Conservation (phyloP, 2,113 vertebrate species). For the Myotis davidii region DNA sequence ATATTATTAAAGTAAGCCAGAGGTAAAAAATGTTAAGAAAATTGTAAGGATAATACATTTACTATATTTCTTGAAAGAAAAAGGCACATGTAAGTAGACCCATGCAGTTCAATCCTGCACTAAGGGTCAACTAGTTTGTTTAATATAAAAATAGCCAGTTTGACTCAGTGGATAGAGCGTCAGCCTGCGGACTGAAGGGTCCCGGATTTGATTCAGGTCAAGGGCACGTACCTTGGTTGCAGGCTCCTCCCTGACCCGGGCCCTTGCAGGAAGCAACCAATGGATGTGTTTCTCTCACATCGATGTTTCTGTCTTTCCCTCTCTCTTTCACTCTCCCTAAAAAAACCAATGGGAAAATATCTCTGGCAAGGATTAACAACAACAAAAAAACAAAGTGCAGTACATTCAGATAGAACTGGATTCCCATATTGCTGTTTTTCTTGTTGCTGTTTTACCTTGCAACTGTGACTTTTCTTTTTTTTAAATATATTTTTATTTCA, state of each 20-base stretch:
- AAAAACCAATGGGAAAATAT: neutral
- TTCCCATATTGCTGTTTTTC: neutral
- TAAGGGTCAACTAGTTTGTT: constrained; percentile 1
- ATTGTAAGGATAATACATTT: neutral
- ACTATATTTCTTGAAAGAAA: neutral
- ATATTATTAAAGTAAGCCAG: neutral
- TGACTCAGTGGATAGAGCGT: no score
- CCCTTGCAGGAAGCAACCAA: no score
- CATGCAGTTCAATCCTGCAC: neutral
- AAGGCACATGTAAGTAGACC: neutral
- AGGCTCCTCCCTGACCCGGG: no score
- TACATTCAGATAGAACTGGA: constrained; percentile 18
- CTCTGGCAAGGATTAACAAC: neutral
- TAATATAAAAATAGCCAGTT: neutral
- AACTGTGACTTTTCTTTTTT: constrained; percentile 24
- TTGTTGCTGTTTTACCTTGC: neutral
- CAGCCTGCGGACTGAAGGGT: no score
- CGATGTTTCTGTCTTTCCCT: no score
- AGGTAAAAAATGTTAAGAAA: neutral
- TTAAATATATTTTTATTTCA: no score
- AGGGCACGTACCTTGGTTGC: no score
- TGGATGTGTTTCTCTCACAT: no score
- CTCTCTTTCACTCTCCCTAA: no score
- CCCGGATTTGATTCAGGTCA: no score
- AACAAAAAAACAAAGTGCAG: neutral